Percentiles rank a stretch among this genome's conserved stretches.
These are phyloP conservation scores for Mamestra configurata DNA, from an alignment of 1,140 invertebrate species.

Conservation along the genomic window DNA sequence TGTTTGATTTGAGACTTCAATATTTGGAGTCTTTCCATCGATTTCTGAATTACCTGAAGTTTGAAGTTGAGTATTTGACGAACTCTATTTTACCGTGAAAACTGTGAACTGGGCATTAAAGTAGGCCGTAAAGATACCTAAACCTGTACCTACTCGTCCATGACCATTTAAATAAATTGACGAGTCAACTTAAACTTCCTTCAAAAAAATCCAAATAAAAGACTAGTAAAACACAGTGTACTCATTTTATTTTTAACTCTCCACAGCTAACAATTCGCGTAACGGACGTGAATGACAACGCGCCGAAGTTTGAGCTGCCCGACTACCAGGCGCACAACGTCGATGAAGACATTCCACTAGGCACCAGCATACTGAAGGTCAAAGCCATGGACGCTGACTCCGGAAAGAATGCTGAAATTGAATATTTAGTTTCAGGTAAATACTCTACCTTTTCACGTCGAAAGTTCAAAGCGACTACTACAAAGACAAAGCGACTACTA, in stretches of 20 bases:
- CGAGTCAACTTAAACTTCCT: no score
- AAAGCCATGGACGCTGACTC: slow-evolving; percentile 98
- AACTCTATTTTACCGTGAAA: no score
- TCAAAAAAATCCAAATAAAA: no score
- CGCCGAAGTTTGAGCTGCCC: slow-evolving; percentile 97
- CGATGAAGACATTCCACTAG: slow-evolving; percentile 97
- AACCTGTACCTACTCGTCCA: no score
- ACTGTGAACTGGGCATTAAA: no score
- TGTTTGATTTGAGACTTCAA: background rate
- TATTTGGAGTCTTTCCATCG: no score
- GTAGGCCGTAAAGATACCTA: no score
- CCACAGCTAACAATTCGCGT: slow-evolving; percentile 95
- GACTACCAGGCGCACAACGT: slow-evolving; percentile 98
- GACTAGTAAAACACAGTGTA: background rate
- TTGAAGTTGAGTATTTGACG: no score
- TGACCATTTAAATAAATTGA: no score
- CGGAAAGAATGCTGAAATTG: slow-evolving; percentile 97
- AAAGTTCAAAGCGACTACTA: no score
- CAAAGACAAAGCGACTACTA: background rate
- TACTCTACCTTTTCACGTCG: background rate
- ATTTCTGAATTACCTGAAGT: no score
- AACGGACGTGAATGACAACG: slow-evolving; percentile 98
- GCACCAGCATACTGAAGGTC: slow-evolving; percentile 96
- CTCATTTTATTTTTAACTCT: slow-evolving; percentile 55
- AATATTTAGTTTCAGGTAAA: slow-evolving; percentile 93